Percentiles rank a stretch among this genome's conserved stretches.
Conservation (phyloP, 1,140 invertebrate species). For the Sitodiplosis mosellana region DNA sequence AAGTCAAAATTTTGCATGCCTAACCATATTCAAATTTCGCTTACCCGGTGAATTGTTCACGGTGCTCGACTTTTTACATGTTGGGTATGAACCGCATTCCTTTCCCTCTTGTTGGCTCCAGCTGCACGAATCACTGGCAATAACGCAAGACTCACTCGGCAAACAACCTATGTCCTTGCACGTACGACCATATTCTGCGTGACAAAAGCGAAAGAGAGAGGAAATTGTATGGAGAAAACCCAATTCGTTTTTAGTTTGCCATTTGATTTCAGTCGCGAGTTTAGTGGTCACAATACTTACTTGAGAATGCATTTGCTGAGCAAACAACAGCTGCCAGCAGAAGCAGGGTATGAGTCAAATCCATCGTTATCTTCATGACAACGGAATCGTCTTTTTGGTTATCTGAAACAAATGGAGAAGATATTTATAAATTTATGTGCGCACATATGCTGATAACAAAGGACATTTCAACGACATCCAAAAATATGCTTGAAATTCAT, state of each 20-base stretch:
- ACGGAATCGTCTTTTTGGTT: too few species aligned
- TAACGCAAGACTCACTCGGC: conserved; percentile 47
- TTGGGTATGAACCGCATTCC: conserved; percentile 45
- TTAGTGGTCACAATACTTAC: background rate
- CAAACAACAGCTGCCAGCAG: background rate
- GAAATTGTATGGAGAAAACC: background rate
- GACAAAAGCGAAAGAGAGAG: conserved; percentile 8
- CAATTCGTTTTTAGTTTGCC: background rate
- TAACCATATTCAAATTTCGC: background rate
- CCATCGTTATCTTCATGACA: too few species aligned
- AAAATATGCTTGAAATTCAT: too few species aligned
- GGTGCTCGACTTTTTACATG: conserved; percentile 32
- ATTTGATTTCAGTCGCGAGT: too few species aligned
- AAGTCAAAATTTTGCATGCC: too few species aligned
- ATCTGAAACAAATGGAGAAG: too few species aligned
- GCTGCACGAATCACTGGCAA: conserved; percentile 47
- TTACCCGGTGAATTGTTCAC: background rate
- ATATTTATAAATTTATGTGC: too few species aligned
- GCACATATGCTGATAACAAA: too few species aligned
- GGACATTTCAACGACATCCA: too few species aligned
- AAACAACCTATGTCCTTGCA: conserved; percentile 57
- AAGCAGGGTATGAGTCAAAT: too few species aligned
- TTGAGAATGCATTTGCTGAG: background rate
- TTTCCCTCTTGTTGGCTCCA: conserved; percentile 29
- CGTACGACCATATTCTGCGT: conserved; percentile 50